Base-by-base conservation (phyloP, 2,888 invertebrate species). In the Orchesellides sinensis region DNA sequence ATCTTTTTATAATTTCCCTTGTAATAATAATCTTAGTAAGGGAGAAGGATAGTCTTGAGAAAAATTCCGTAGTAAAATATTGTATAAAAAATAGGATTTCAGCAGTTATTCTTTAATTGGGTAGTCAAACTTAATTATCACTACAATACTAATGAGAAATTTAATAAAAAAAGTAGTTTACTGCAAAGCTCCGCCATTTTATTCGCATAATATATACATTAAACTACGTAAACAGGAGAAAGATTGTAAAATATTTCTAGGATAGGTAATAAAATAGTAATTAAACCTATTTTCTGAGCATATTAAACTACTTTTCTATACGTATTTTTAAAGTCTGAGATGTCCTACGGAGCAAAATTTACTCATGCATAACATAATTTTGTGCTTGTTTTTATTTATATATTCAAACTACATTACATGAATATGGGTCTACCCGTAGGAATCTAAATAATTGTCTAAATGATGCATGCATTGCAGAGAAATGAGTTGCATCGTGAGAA, bases 361-460 rank as follows among this genome's bases (percentile, higher is more conserved):
- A 66, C 66, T 66, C 45, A 45, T 25, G 66, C 47, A 25, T 66
- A 14, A 47, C 66, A 8, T 40, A 66, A 29, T 66, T 66, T 66
- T 66, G 45, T 40, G 32, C n/a, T 40, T 45, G n/a, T 49, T 52
- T 23, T 69, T 52, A 23, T 52, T 21, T 29, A 63, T 40, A n/a
- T n/a, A n/a, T n/a, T n/a, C n/a, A n/a, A n/a, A n/a, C n/a, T n/a
- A n/a, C n/a, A n/a, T n/a, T n/a, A n/a, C n/a, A n/a, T n/a, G n/a
- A n/a, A n/a, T n/a, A n/a, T n/a, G n/a, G n/a, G n/a, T n/a, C n/a
- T n/a, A n/a, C n/a, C n/a, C n/a, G n/a, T n/a, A n/a, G n/a, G n/a
- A n/a, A n/a, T n/a, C n/a, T n/a, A n/a, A n/a, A n/a, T n/a, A n/a
- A n/a, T n/a, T n/a, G n/a, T n/a, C 14, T n/a, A 40, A 40, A 40